Evolutionary conservation across 2,113 vertebrate genomes (phyloP).

Genomic region (Actenoides lindsayi): DNA sequence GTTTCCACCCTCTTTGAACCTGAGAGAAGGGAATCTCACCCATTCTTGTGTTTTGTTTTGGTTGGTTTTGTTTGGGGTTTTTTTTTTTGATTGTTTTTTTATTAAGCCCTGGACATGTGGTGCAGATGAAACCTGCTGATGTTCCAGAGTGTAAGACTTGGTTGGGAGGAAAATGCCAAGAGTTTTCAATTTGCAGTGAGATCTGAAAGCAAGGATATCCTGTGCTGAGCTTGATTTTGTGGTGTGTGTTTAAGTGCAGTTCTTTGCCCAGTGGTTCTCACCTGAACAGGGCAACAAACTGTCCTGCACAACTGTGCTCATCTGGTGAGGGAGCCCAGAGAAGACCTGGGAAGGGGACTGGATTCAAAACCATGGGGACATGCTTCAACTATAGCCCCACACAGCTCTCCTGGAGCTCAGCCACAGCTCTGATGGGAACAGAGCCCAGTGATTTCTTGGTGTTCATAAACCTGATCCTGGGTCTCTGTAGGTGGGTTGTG

Average conservation of each 20-base stretch:
- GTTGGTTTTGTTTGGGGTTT: too few relatives aligned
- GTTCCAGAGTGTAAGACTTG: not conserved
- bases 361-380: not conserved
- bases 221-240: not conserved
- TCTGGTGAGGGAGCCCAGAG: not conserved
- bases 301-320: not conserved
- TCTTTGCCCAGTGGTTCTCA: not conserved
- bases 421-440: not conserved
- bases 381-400: not conserved
- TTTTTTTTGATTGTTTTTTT: not conserved
- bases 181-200: not conserved
- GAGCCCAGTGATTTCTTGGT: not conserved
- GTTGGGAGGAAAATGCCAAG: not conserved
- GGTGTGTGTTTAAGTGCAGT: not conserved
- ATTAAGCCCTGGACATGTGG: not conserved
- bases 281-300: too few relatives aligned
- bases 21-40: not conserved
- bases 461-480: not conserved
- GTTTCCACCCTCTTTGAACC: not conserved
- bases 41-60: not conserved
- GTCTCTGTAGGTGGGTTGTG: not conserved
- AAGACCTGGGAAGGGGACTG: not conserved
- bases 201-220: not conserved
- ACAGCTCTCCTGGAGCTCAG: not conserved
- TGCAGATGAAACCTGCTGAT: not conserved